Evolutionary conservation across 2,113 vertebrate species (phyloP).

Genomic region (Pitta sordida): DNA sequence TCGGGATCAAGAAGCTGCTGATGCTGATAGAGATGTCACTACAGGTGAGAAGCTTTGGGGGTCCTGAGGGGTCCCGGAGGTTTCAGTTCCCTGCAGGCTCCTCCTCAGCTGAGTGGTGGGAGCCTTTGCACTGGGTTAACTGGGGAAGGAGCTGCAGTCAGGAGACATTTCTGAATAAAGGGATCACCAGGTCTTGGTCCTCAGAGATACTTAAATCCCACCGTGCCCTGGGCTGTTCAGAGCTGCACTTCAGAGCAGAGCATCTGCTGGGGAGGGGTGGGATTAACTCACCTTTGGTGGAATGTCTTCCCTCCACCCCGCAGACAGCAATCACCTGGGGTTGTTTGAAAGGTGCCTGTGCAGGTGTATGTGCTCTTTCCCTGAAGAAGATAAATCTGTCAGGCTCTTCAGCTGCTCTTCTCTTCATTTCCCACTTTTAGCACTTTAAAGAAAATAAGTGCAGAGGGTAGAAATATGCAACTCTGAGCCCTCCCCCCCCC

Average conservation of each 20-base stretch:
- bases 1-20: conserved; percentile 95
- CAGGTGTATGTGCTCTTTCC: conserved; percentile 56
- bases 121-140: not conserved
- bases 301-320: not conserved
- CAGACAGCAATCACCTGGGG: conserved; percentile 23
- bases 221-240: not conserved
- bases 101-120: conserved; percentile 45
- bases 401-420: conserved; percentile 51
- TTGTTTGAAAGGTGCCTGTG: not conserved
- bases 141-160: not conserved
- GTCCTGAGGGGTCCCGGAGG: not conserved
- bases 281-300: conserved; percentile 15
- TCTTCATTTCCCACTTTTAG: conserved; percentile 64
- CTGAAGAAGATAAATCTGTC: conserved; percentile 69
- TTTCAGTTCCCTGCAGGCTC: not conserved
- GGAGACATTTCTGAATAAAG: not conserved
- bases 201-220: not conserved
- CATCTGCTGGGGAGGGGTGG: not conserved
- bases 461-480: conserved; percentile 64
- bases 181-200: not conserved
- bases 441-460: conserved; percentile 67
- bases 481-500: conserved; percentile 41
- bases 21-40: conserved; percentile 97
- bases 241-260: not conserved
- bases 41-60: conserved; percentile 78